A percentile compares a stretch with the other conserved stretches of the same genome.
Evolutionary conservation across 2,113 vertebrate genomes (phyloP).

Genomic region (Carlito syrichta): DNA sequence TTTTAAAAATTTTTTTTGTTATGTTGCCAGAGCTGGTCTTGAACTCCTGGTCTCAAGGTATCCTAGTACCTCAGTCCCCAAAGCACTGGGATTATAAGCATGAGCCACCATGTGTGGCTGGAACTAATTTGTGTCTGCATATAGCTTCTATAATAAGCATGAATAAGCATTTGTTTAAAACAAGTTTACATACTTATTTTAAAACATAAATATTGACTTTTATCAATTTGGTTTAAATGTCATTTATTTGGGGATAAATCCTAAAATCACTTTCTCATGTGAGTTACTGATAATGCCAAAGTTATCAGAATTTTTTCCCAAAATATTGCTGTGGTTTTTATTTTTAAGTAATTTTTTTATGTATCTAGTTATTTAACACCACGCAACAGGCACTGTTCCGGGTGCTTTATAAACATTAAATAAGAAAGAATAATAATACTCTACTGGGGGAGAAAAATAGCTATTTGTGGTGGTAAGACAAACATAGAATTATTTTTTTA

Average conservation of each 20-base stretch:
- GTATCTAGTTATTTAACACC: neutral
- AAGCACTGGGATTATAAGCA: too few species aligned
- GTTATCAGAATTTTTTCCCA: neutral
- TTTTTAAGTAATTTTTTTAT: neutral
- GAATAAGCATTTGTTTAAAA: conserved; percentile 12
- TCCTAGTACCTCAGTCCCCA: too few species aligned
- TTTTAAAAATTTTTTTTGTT: too few species aligned
- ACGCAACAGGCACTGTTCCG: neutral
- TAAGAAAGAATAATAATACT: neutral
- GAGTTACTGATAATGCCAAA: neutral
- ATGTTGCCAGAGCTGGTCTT: too few species aligned
- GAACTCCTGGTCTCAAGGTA: too few species aligned
- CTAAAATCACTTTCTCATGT: conserved; percentile 32
- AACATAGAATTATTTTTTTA: neutral
- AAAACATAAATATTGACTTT: neutral
- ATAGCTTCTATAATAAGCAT: neutral
- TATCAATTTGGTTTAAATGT: conserved; percentile 37
- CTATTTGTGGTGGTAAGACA: neutral
- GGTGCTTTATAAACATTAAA: neutral
- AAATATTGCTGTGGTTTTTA: neutral
- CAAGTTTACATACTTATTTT: conserved; percentile 7
- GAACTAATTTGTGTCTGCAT: neutral
- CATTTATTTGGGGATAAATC: neutral
- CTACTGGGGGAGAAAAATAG: neutral
- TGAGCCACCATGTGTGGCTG: too few species aligned